Evolutionary conservation across 1,140 invertebrate genomes (phyloP).

Genomic region (Drosophila ercepeae): DNA sequence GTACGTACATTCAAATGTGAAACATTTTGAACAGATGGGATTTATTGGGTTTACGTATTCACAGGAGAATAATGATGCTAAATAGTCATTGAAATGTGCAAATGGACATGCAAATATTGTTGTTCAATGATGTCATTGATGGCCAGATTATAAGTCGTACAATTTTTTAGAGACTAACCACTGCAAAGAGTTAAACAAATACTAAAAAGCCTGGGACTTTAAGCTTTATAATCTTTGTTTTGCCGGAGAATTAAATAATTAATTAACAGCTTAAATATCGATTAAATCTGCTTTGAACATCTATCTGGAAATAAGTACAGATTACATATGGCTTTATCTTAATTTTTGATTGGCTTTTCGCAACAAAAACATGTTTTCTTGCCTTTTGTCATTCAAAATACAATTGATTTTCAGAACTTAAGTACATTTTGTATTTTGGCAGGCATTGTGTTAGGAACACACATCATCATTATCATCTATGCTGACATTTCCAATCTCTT

Average conservation of each 20-base stretch:
- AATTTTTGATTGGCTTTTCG: not conserved
- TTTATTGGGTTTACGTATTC: constrained; percentile 19
- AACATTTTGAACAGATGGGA: constrained; percentile 12
- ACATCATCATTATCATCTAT: constrained; percentile 33
- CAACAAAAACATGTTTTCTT: constrained; percentile 4
- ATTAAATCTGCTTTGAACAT: not conserved
- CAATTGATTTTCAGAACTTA: constrained; percentile 45
- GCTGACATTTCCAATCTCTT: constrained; percentile 21
- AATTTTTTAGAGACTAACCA: too few species aligned
- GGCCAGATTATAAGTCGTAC: too few species aligned
- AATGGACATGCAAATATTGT: constrained; percentile 14
- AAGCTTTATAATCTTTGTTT: not conserved
- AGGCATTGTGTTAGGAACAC: constrained; percentile 14
- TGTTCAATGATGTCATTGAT: constrained; percentile 2
- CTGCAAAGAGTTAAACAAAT: too few species aligned
- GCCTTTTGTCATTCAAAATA: constrained; percentile 24
- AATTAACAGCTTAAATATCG: constrained; percentile 2
- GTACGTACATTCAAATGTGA: not conserved
- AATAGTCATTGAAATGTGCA: constrained; percentile 8
- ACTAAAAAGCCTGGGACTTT: too few species aligned
- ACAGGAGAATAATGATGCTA: constrained; percentile 14
- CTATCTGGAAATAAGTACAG: not conserved
- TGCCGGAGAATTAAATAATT: not conserved
- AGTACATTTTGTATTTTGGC: constrained; percentile 49
- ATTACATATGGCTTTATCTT: not conserved